Evolutionary conservation across 1,140 invertebrate species (phyloP).

Genomic region (Elysia chlorotica): DNA sequence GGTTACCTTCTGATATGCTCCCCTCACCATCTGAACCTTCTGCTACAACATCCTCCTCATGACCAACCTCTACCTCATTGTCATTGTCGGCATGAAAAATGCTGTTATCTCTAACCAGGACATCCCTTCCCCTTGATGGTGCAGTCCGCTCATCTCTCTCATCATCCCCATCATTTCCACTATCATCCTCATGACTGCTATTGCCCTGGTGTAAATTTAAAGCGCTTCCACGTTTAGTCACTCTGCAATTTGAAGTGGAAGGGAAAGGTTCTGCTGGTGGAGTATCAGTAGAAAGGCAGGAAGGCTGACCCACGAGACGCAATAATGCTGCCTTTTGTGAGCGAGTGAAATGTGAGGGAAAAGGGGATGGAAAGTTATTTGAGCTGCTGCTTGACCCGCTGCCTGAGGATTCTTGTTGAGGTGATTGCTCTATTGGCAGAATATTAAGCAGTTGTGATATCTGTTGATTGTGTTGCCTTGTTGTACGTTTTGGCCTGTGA

Average conservation of each 20-base stretch:
- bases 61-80: neutral
- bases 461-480: neutral
- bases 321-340: constrained; percentile 19
- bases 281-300: constrained; percentile 15
- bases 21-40: constrained; percentile 8
- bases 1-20: constrained; percentile 1
- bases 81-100: neutral
- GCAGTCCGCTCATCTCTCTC: constrained; percentile 27
- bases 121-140: neutral
- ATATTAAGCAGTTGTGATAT: neutral
- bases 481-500: neutral
- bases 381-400: constrained; percentile 5
- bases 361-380: neutral
- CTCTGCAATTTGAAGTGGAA: constrained; percentile 14
- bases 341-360: constrained; percentile 13
- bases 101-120: neutral
- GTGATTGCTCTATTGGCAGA: too few species aligned
- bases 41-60: neutral
- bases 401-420: constrained; percentile 7
- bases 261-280: constrained; percentile 15
- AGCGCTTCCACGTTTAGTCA: constrained; percentile 12
- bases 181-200: constrained; percentile 34
- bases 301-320: too few species aligned
- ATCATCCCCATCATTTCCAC: constrained; percentile 30
- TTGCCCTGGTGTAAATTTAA: too few species aligned